Conservation (phyloP, 1,140 invertebrate species). For the Mylabris phalerata region DNA sequence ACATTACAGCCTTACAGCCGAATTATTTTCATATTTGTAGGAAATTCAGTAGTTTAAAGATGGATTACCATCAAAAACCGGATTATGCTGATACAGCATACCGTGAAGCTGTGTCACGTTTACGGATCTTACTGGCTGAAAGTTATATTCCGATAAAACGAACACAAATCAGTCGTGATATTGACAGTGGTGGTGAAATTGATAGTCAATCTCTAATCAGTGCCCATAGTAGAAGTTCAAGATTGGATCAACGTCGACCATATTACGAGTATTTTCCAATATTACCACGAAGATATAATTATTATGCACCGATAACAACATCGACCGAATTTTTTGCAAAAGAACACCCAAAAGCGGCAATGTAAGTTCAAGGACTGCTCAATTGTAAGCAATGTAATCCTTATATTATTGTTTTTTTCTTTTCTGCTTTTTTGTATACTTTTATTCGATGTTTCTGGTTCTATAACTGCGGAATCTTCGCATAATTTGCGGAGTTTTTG, state of each 20-base stretch:
- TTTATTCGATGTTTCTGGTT: not conserved
- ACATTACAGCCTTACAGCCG: not conserved
- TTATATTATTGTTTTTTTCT: not conserved
- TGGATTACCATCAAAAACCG: constrained; percentile 50
- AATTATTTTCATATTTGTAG: constrained; percentile 16
- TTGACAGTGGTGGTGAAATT: constrained; percentile 46
- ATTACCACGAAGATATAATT: constrained; percentile 41
- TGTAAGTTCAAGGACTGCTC: constrained; percentile 12
- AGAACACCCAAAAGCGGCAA: constrained; percentile 5
- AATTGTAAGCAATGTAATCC: not conserved
- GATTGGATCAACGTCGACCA: constrained; percentile 18
- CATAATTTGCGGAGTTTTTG: no score
- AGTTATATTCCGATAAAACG: constrained; percentile 56
- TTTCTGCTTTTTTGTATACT: no score
- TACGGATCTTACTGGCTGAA: constrained; percentile 67
- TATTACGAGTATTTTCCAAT: constrained; percentile 31
- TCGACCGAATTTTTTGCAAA: constrained; percentile 6
- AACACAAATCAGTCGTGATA: constrained; percentile 35
- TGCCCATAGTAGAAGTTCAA: constrained; percentile 31
- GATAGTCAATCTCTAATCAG: constrained; percentile 46
- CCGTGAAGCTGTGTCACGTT: constrained; percentile 68
- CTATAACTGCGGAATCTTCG: no score
- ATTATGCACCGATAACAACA: constrained; percentile 22
- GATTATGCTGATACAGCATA: constrained; percentile 77
- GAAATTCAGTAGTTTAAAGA: constrained; percentile 32